phyloP scores from a whole-genome alignment of 2,797 vertebrate genomes.

The Syngnathus rostellatus region DNA sequence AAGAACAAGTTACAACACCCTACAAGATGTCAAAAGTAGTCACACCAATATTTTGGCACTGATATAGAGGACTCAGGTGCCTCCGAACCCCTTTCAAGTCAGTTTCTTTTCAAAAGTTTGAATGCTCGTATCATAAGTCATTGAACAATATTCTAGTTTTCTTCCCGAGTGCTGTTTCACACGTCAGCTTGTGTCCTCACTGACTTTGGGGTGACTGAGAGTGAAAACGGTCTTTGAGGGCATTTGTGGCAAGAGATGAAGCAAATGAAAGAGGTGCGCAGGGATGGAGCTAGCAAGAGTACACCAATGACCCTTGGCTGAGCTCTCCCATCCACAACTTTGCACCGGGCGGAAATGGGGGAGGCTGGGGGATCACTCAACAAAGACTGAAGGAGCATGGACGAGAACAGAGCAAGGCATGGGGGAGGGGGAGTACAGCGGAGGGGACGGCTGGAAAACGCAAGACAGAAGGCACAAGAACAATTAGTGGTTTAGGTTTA shows the following conservation, averaged over 20 bases:
- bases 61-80: slow-evolving; percentile 20
- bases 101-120: slow-evolving; percentile 13
- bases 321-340: slow-evolving; percentile 60
- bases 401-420: slow-evolving; percentile 35
- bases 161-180: slow-evolving; percentile 29
- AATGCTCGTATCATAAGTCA: slow-evolving; percentile 10
- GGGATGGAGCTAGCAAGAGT: slow-evolving; percentile 49
- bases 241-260: slow-evolving; percentile 53
- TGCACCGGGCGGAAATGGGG: slow-evolving; percentile 56
- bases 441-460: slow-evolving; percentile 36
- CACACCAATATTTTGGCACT: background rate
- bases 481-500: slow-evolving; percentile 64
- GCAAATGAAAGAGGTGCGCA: slow-evolving; percentile 35
- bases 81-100: slow-evolving; percentile 11
- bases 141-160: slow-evolving; percentile 13
- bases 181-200: slow-evolving; percentile 39
- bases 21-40: background rate
- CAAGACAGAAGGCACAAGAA: slow-evolving; percentile 34
- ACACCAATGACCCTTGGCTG: slow-evolving; percentile 69
- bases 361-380: slow-evolving; percentile 37
- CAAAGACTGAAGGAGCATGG: slow-evolving; percentile 42
- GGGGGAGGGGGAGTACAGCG: slow-evolving; percentile 35
- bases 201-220: slow-evolving; percentile 47
- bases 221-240: slow-evolving; percentile 46
- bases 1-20: background rate